These are phyloP conservation scores for Cetoscarus ocellatus DNA, from an alignment of 2,797 vertebrate species.

Conservation along the genomic window DNA sequence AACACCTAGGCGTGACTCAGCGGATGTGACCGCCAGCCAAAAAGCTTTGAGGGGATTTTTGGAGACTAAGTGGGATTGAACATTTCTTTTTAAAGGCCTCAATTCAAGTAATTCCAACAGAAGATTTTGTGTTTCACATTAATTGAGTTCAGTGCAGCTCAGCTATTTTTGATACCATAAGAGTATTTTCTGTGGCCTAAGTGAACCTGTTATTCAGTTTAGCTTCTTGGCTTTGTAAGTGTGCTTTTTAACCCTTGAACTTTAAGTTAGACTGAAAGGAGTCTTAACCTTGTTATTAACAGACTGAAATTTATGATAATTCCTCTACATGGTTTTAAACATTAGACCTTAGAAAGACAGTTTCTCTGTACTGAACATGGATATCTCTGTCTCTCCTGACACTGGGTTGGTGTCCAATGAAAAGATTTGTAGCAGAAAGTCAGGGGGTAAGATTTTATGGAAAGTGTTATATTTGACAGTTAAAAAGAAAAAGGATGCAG, in stretches of 20 bases:
- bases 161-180: background rate
- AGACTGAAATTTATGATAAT: background rate
- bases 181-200: background rate
- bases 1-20: constrained; percentile 15
- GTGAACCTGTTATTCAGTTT: background rate
- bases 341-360: background rate
- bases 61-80: constrained; percentile 13
- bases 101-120: constrained; percentile 6
- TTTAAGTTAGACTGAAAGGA: background rate
- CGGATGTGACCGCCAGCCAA: background rate
- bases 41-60: background rate
- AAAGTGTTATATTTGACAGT: no score
- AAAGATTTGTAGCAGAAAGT: no score
- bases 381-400: no score
- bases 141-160: constrained; percentile 9
- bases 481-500: no score
- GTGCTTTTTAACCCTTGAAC: background rate
- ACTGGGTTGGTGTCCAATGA: no score
- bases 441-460: no score
- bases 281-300: background rate
- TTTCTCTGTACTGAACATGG: no score
- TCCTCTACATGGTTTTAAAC: no score
- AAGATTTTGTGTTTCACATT: constrained; percentile 3
- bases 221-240: background rate
- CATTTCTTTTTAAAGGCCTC: constrained; percentile 3